A percentile compares a stretch with the other conserved stretches of the same genome.
These are phyloP conservation scores for Lycophotia porphyrea DNA, from an alignment of 2,888 invertebrate species.

Conservation along the genomic window DNA sequence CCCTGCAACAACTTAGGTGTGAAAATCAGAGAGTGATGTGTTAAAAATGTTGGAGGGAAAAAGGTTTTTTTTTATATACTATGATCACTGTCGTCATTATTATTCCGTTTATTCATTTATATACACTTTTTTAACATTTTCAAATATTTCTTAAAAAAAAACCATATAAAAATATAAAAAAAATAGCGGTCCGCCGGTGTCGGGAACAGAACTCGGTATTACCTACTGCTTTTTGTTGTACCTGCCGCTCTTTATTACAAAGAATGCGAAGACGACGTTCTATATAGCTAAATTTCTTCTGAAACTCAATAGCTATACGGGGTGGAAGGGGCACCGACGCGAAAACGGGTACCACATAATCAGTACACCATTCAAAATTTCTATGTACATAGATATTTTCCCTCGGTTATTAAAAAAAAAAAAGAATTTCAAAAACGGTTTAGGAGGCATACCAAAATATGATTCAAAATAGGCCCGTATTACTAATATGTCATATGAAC, in stretches of 20 bases:
- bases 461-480: background rate
- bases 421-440: background rate
- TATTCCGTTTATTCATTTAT: no score
- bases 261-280: background rate
- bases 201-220: no score
- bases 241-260: background rate
- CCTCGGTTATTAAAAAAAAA: background rate
- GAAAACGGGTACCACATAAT: no score
- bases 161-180: no score
- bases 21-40: constrained; percentile 43
- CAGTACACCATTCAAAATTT: no score
- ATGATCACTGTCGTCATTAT: no score
- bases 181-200: no score
- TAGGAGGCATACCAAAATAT: background rate
- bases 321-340: no score
- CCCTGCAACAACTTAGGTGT: constrained; percentile 71
- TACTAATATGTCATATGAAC: background rate
- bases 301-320: background rate
- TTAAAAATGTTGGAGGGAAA: background rate
- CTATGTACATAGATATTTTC: no score
- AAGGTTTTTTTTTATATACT: background rate
- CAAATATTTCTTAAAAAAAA: no score
- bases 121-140: no score
- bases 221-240: background rate
- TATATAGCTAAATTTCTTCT: background rate